phyloP scores from a whole-genome alignment of 2,113 vertebrate species.

The Oryzias melastigma region DNA sequence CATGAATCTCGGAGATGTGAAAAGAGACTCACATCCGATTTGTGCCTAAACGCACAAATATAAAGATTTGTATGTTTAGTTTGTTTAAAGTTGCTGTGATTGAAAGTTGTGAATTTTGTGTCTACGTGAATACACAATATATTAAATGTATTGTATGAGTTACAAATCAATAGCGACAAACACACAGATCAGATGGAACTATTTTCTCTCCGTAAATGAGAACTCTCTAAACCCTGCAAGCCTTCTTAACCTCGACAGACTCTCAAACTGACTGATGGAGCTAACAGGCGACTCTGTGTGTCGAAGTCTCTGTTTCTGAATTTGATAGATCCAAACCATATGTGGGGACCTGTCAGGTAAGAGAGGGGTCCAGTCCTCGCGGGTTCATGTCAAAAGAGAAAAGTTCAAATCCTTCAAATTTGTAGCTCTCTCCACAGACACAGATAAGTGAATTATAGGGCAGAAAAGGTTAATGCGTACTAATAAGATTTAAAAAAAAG shows the following conservation, averaged over 20 bases:
- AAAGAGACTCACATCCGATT: no score
- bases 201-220: no score
- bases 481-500: constrained; percentile 14
- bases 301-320: constrained; percentile 28
- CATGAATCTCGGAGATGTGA: no score
- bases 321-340: constrained; percentile 58
- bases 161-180: no score
- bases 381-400: neutral
- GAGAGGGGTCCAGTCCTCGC: constrained; percentile 39
- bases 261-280: constrained; percentile 2
- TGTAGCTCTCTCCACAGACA: constrained; percentile 29
- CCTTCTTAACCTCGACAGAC: neutral
- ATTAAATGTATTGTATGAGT: no score
- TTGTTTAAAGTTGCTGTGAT: no score
- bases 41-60: no score
- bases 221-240: no score
- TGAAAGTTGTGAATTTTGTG: no score
- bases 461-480: constrained; percentile 5
- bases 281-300: constrained; percentile 6
- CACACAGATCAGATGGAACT: no score
- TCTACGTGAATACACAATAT: no score
- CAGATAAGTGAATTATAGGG: constrained; percentile 25
- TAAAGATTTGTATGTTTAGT: no score
- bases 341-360: constrained; percentile 40
- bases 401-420: constrained; percentile 33